Conservation (phyloP, 2,888 invertebrate species). For the Stenotaenia linearis region DNA sequence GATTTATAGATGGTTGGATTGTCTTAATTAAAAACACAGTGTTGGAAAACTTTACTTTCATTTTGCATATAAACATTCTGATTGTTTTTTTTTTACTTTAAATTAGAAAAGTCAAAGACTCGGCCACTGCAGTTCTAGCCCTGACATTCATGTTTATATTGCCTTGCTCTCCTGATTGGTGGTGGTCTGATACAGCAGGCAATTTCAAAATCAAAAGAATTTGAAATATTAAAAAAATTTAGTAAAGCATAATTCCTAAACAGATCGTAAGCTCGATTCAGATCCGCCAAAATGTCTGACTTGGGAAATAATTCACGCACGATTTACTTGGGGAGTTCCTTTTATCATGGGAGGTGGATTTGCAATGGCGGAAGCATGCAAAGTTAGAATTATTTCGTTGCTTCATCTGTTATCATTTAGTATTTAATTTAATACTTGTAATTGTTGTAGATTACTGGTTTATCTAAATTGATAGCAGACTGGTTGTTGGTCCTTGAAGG, state of each 20-base stretch:
- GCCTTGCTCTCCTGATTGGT: not conserved
- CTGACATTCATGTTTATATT: not conserved
- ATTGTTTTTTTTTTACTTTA: too few species aligned
- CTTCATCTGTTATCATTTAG: too few species aligned
- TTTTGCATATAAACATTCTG: not conserved
- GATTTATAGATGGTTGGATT: not conserved
- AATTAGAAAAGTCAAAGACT: not conserved
- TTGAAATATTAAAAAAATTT: not conserved
- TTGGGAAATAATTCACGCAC: not conserved
- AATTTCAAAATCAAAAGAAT: too few species aligned
- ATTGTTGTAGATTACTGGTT: not conserved
- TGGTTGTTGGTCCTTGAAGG: not conserved
- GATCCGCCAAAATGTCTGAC: not conserved
- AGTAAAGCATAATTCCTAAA: not conserved
- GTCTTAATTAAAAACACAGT: not conserved
- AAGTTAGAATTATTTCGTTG: too few species aligned
- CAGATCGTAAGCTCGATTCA: not conserved
- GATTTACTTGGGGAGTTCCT: not conserved
- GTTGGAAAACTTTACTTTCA: not conserved
- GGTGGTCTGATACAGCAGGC: not conserved
- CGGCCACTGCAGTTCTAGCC: not conserved
- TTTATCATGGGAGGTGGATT: conserved; percentile 20
- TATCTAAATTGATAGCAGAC: not conserved
- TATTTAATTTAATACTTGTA: too few species aligned
- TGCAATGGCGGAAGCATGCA: not conserved